Evolutionary conservation across 2,888 invertebrate genomes (phyloP).

Genomic region (Dryobota labecula): DNA sequence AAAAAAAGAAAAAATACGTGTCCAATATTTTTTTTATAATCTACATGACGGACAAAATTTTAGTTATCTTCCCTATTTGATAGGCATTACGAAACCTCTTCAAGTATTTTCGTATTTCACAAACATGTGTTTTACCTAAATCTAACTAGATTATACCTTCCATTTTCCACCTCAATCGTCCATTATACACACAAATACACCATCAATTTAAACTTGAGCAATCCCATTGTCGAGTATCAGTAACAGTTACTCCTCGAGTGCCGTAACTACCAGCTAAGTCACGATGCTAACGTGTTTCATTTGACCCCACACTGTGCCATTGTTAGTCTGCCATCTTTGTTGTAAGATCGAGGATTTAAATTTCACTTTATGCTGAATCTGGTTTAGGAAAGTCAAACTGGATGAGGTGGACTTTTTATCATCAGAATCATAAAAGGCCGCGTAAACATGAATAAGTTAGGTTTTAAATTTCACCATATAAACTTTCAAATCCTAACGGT

Average conservation of each 20-base stretch:
- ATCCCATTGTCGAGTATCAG: constrained; percentile 40
- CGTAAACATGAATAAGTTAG: not conserved
- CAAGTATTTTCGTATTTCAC: constrained; percentile 5
- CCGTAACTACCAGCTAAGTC: constrained; percentile 54
- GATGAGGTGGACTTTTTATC: no score
- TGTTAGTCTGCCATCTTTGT: constrained; percentile 38
- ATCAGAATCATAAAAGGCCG: not conserved
- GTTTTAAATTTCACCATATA: not conserved
- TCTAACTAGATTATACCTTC: constrained; percentile 1
- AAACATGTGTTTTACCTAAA: not conserved
- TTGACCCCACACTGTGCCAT: constrained; percentile 52
- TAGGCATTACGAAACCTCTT: not conserved
- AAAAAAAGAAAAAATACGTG: no score
- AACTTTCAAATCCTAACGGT: no score
- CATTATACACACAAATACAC: constrained; percentile 13
- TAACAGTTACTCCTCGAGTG: constrained; percentile 40
- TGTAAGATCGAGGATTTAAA: constrained; percentile 34
- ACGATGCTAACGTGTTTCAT: constrained; percentile 56
- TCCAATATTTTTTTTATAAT: no score
- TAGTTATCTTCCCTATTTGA: no score
- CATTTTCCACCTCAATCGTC: constrained; percentile 18
- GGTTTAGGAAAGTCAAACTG: constrained; percentile 33
- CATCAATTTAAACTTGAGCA: constrained; percentile 50
- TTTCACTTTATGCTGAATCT: constrained; percentile 51
- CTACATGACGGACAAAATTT: no score